Base-by-base conservation (phyloP, 2,797 vertebrate genomes). In the Myripristis jacobus region DNA sequence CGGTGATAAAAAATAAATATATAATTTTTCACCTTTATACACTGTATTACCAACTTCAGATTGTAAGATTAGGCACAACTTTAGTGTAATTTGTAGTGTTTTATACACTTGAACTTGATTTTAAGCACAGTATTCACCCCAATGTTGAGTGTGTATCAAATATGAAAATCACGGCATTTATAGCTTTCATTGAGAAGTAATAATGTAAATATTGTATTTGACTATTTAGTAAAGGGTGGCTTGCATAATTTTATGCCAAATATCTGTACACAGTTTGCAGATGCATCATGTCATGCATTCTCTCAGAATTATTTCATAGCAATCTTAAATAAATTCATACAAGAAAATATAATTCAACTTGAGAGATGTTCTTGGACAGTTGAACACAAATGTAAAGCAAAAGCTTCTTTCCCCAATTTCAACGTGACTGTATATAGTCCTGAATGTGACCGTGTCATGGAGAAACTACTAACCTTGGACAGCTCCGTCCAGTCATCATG, bases 391-490 rank as follows among this genome's bases (percentile, higher is more conserved):
- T 9, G n/a, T 63, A 55, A 74, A 75, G 44, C 12, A 65, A 70
- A 58, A 60, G 18, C 0, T 16, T 10, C n/a, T 57, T 53, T 16
- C 15, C 1, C 68, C 0, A 11, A 57, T 48, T 60, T 21, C 18
- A 8, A 51, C 52, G 18, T 29, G 47, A 46, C 54, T 21, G 16
- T 10, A 43, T 19, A 48, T 24, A 75, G 48, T 11, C 47, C 43
- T 36, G 12, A 51, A 21, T 67, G n/a, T 50, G 22, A 59, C 59
- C 21, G 22, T 5, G 16, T 76, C 0, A 66, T 58, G 78, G 59
- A 77, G 60, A 59, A 77, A 66, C 53, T 75, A 95, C 93, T 93
- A 86, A 95, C 94, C 94, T 94, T 87, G 61, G 73, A 80, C 74
- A 87, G 57, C 58, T 83, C 78, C 82, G 73, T 74, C 77, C 87